Percentiles rank a stretch among this genome's conserved stretches.
These are phyloP conservation scores for Drosophila algonquin DNA, from an alignment of 2,888 invertebrate genomes.

Conservation along the genomic window DNA sequence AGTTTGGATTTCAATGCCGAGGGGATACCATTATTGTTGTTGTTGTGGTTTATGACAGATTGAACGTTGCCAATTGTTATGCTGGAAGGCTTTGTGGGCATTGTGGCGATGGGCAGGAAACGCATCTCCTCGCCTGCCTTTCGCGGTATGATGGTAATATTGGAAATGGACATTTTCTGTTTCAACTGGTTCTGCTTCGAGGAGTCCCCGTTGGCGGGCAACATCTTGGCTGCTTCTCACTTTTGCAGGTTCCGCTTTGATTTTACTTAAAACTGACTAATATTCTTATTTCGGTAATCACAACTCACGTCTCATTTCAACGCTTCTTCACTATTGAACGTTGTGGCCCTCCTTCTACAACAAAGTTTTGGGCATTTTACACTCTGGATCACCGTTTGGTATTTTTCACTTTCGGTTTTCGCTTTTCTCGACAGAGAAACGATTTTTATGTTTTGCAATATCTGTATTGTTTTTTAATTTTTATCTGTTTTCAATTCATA, in stretches of 20 bases:
- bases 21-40: slow-evolving; percentile 30
- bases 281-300: background rate
- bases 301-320: slow-evolving; percentile 47
- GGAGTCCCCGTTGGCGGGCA: slow-evolving; percentile 49
- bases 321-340: slow-evolving; percentile 65
- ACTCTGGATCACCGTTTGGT: slow-evolving; percentile 28
- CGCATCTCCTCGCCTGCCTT: slow-evolving; percentile 38
- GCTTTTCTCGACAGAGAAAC: background rate
- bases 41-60: slow-evolving; percentile 14
- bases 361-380: slow-evolving; percentile 69
- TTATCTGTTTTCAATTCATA: background rate
- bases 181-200: slow-evolving; percentile 38
- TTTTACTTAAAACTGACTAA: slow-evolving; percentile 10
- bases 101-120: slow-evolving; percentile 51
- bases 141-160: background rate
- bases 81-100: slow-evolving; percentile 48
- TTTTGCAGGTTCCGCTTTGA: background rate
- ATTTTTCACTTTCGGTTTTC: slow-evolving; percentile 26
- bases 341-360: slow-evolving; percentile 54
- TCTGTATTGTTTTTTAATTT: background rate
- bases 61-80: slow-evolving; percentile 32
- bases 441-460: background rate
- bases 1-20: slow-evolving; percentile 39
- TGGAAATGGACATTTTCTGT: background rate
- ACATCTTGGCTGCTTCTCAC: slow-evolving; percentile 30